Conservation (phyloP, 2,113 vertebrate species). For the Sinocyclocheilus rhinocerous region DNA sequence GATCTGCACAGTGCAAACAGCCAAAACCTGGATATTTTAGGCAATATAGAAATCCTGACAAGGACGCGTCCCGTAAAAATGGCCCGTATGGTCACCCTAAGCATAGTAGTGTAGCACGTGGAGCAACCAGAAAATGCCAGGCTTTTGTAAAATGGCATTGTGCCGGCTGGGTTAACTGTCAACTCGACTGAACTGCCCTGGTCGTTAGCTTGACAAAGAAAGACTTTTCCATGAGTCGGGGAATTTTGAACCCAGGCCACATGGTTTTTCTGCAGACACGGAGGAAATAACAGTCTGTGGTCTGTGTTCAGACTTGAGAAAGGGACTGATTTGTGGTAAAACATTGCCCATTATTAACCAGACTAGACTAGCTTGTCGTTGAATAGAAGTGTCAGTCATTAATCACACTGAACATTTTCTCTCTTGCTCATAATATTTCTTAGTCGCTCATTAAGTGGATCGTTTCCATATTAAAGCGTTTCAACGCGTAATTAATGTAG, state of each 20-base stretch:
- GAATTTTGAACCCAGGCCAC: constrained; percentile 66
- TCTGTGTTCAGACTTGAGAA: constrained; percentile 67
- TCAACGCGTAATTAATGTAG: constrained; percentile 62
- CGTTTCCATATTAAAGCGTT: constrained; percentile 60
- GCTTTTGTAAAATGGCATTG: constrained; percentile 32
- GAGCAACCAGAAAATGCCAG: constrained; percentile 20
- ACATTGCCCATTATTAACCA: constrained; percentile 33
- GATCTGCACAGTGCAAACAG: no score
- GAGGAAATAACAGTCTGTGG: constrained; percentile 68
- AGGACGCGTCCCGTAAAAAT: no score
- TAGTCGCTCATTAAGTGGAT: constrained; percentile 57
- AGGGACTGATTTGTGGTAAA: constrained; percentile 66
- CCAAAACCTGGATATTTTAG: no score
- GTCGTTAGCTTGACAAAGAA: constrained; percentile 66
- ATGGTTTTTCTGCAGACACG: constrained; percentile 50
- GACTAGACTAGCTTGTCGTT: constrained; percentile 50
- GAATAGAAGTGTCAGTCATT: constrained; percentile 45
- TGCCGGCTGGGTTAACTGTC: constrained; percentile 43
- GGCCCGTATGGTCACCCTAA: neutral
- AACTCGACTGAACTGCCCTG: constrained; percentile 44
- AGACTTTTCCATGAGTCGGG: constrained; percentile 69
- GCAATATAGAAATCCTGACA: no score
- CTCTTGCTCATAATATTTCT: constrained; percentile 54
- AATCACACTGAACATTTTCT: constrained; percentile 53
- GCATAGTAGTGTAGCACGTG: neutral